Base-by-base conservation (phyloP, 1,140 invertebrate genomes). In the Nilaparvata lugens region DNA sequence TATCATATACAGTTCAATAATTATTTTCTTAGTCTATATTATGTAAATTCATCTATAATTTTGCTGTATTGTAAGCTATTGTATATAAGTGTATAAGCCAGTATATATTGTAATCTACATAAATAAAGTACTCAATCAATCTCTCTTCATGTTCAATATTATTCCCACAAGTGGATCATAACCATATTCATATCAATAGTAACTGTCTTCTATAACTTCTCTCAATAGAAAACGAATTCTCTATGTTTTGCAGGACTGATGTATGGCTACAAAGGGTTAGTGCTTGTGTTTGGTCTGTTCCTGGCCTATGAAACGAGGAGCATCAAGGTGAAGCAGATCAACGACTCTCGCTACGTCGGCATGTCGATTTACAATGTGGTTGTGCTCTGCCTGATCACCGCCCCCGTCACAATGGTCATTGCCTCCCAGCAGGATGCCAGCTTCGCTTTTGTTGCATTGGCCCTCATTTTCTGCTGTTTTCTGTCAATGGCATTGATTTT, bases 311-410 rank as follows among this genome's bases (percentile, higher is more conserved):
- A 99, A 76, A 98, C 96, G 0, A 79, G 97, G 52, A 97, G 93
- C 60, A 86, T 98, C 21, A 99, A 99, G 79, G 85, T 93, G 7
- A 89, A 91, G 61, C 87, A 91, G 71, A 93, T 93, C 67, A 93
- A 93, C 75, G 97, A 99, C 77, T 96, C 94, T 0, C 82, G 95
- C 69, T 96, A 98, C 74, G 95, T 98, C 11, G 95, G 95, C 64
- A 97, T 99, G 93, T 94, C 94, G 66, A 98, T 99, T 70, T 99
- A 99, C 77, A 99, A 99, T 76, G 95, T 99, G 52, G 95, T 97
- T 58, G 93, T 99, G 23, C 81, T 99, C 13, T 97, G 95, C 72
- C 76, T 98, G 58, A 97, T 99, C 70, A 98, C 95, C 9, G 95
- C 91, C 13, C 96, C 96, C 0, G 95, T 99, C 38, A 93, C 92